Evolutionary conservation across 2,113 vertebrate genomes (phyloP), one percentile per base, ranked within the genome.

Genomic region (Collichthys lucidus): DNA sequence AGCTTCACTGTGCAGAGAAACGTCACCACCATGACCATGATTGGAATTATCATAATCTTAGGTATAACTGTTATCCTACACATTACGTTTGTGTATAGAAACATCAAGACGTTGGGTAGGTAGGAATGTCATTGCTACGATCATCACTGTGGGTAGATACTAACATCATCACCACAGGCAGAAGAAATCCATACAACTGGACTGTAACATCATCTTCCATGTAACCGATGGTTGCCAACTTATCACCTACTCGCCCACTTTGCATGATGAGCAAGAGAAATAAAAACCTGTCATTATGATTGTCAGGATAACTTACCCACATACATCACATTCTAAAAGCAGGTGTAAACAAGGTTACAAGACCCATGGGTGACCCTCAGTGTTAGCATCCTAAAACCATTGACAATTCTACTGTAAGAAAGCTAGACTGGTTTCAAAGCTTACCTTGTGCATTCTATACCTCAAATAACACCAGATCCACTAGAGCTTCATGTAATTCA

Each of bases 241-340:
- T 61, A 67, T 57, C 47, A 66, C 57, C 71, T 24, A 64, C 76
- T 74, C 55, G 1, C 26, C 31, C 55, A 57, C 17, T 72, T 60
- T 80, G n/a, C 20, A 61, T 57, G 35, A 24, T 66, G 50, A 46
- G 20, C 47, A 60, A 42, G 47, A 57, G 47, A 49, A 52, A 42
- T 0, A 4, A 63, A 46, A 55, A 24, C 55, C 22, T 73, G 70
- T 35, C 8, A 64, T 55, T 29, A 60, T 57, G n/a, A 57, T 26
- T 31, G n/a, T 55, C 24, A 76, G 22, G 26, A 74, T 14, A 70
- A 69, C 44, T 22, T 74, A 77, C 66, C 46, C 73, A 86, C 53
- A 74, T 73, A 74, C 46, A 72, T 60, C 42, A 72, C 55, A 74
- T 22, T 66, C 40, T 15, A 66, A 16, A 15, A 65, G 55, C 74